Percentiles rank a stretch among this genome's conserved stretches.
Evolutionary conservation across 2,797 vertebrate species (phyloP).

Genomic region (Leucoraja ocellata): DNA sequence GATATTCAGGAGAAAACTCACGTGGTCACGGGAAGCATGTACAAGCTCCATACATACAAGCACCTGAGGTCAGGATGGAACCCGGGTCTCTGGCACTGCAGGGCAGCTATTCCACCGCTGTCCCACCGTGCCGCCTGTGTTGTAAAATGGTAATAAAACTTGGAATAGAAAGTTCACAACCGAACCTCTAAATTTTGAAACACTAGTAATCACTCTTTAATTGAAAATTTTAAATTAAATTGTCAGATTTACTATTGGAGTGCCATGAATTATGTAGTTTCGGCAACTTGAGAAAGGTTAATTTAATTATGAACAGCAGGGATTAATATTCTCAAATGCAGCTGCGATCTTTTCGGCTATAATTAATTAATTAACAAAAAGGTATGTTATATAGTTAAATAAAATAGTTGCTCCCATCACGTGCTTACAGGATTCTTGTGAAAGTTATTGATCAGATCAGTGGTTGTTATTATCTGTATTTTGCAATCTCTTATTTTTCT

Average conservation of each 20-base stretch:
- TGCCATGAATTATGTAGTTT: constrained; percentile 1
- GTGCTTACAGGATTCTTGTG: neutral
- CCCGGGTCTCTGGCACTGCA: neutral
- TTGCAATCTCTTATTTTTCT: neutral
- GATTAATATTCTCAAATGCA: constrained; percentile 28
- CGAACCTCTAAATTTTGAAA: constrained; percentile 3
- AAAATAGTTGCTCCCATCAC: neutral
- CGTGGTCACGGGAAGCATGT: no score
- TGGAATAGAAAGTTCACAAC: neutral
- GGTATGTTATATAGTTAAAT: neutral
- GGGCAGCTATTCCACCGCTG: no score
- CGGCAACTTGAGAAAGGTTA: constrained; percentile 23
- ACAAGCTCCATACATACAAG: neutral
- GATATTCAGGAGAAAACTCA: no score
- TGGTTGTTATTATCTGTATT: neutral
- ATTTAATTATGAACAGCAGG: constrained; percentile 26
- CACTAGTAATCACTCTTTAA: neutral
- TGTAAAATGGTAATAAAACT: neutral
- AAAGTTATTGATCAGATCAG: neutral
- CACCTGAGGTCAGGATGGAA: neutral
- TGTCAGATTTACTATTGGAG: neutral
- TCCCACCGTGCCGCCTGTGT: no score
- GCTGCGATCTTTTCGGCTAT: neutral
- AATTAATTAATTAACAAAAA: constrained; percentile 17
- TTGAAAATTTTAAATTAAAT: neutral